Evolutionary conservation across 53 echinoderm and acorn worm species (phyloP), one percentile per base, ranked within the genome.

Genomic region (Mesocentrotus franciscanus): DNA sequence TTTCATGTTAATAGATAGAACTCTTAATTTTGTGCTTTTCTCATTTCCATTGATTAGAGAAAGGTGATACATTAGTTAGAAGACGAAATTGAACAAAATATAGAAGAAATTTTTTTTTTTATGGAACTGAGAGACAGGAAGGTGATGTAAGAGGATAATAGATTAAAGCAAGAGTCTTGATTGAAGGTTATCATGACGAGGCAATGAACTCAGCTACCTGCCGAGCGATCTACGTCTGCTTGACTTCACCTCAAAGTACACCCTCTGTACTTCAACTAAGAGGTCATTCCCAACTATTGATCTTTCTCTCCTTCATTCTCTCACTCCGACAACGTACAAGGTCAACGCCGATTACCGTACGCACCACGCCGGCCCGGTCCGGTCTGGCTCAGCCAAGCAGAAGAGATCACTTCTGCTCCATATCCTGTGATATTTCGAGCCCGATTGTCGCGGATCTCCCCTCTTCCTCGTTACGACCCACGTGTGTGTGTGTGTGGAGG

Each of bases 351-450:
- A 92, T 92, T 92, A 92, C 92, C 71, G 92, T 74, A 92, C 92
- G 92, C 92, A 68, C 36, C 68, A 56, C 57, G 57, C 74, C 87
- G 87, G 91, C 62, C 92, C 66, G 66, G 81, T 15, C 90, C 18
- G 27, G 92, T 56, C 75, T 29, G 56, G 56, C 55, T n/a, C 72
- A 56, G 27, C 72, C 35, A n/a, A 81, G 94, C 94, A 81, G 94
- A 93, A 93, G 83, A n/a, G 83, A 93, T 93, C 94, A 60, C 61
- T 93, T 93, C 78, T 93, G 94, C 94, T 93, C 94, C 94, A 93
- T 78, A 93, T 93, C 94, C 94, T 81, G 94, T 39, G 15, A 60
- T 93, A 93, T 93, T 79, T 81, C 92, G 39, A 22, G 56, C 92
- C 92, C 75, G 92, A 92, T 92, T 72, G 92, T 92, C 92, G 92